Base-by-base conservation (phyloP, 1,140 invertebrate genomes). In the Nasonia giraulti region DNA sequence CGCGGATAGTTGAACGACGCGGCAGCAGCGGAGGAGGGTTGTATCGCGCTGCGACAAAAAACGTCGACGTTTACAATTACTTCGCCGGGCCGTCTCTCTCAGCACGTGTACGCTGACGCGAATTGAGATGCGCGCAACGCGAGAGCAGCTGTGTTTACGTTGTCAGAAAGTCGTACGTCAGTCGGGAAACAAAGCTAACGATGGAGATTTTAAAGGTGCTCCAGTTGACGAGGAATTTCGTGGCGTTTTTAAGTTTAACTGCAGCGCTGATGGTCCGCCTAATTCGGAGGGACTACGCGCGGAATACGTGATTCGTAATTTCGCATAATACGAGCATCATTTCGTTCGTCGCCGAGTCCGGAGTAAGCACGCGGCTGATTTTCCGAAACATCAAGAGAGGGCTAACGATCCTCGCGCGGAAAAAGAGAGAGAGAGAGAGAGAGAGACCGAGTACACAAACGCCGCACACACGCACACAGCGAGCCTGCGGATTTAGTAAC, bases 401-500 rank as follows among this genome's bases (percentile, higher is more conserved):
- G 40, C 0, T 44, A 44, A 44, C 40, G 40, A 44, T 10, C 40
- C 40, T 44, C 40, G 0, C 40, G 40, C 6, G 10, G 10, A 44
- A 44, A 44, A 44, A 44, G 33, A 37, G 33, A 0, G 33, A 37
- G 33, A 44, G 10, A 44, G 11, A 44, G 33, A 37, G 33, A 0
- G 33, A 37, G 33, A 44, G 10, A 71, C 2, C 68, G 27, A 17
- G 27, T n/a, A 62, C 55, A 62, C 23, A 37, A 27, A 84, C 33
- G 33, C 33, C 33, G 33, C 33, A 37, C 33, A 37, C 33, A 37
- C 5, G 1, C 27, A 27, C 27, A 27, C 27, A 71, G 62, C 33
- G 33, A n/a, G n/a, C 44, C 14, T 20, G 86, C 73, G 76, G 83
- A n/a, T 62, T 20, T 62, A n/a, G 55, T 62, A 62, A 62, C 17